Conservation (phyloP, 2,888 invertebrate species). For the Coecobrya sp. region DNA sequence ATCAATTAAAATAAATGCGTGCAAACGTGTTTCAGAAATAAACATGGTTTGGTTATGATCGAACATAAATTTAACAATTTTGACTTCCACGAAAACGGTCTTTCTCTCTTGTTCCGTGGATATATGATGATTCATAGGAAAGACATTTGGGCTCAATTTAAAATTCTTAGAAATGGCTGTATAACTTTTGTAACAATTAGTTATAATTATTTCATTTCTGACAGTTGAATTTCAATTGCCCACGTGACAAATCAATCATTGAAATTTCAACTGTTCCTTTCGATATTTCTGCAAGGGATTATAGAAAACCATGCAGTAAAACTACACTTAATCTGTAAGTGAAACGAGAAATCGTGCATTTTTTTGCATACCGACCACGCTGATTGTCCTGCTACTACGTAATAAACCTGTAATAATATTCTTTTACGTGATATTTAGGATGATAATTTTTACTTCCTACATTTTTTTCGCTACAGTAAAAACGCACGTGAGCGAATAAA, state of each 20-base stretch:
- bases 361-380: slow-evolving; percentile 3
- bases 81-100: too few species aligned
- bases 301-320: neutral
- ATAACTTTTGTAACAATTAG: neutral
- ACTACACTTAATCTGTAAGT: neutral
- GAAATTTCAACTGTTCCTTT: neutral
- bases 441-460: slow-evolving; percentile 23
- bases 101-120: neutral
- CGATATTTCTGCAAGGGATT: neutral
- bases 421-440: neutral
- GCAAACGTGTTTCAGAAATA: neutral
- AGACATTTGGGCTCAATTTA: neutral
- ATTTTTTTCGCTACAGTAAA: neutral
- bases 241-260: slow-evolving; percentile 32
- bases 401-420: neutral
- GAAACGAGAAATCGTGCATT: neutral
- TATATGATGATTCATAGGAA: neutral
- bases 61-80: too few species aligned
- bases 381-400: slow-evolving; percentile 9
- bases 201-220: neutral
- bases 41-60: too few species aligned
- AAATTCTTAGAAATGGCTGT: neutral
- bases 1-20: neutral
- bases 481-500: neutral
- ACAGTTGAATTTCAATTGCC: neutral